Base-by-base conservation (phyloP, 2,113 vertebrate genomes). In the Aix galericulata region DNA sequence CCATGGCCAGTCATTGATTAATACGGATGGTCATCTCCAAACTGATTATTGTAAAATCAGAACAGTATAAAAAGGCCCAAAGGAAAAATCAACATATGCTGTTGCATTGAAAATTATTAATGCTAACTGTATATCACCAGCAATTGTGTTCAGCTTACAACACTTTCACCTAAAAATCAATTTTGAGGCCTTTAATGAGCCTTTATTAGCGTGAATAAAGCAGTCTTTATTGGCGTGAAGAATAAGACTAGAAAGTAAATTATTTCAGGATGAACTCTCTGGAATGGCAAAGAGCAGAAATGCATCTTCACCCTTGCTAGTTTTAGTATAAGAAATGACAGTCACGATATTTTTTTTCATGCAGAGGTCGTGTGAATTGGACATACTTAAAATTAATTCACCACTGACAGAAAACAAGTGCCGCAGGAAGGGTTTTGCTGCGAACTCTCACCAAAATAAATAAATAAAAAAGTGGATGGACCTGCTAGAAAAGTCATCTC, bases 61-160 rank as follows among this genome's bases (percentile, higher is more conserved):
- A 27, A 20, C 18, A 20, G 20, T 80, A 74, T 69, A 50, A 93
- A 94, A 95, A 95, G 64, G 23, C 90, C 85, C 60, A 88, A 60
- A 90, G 75, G 85, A 93, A 88, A 95, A 91, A 86, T 86, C 56
- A 91, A 38, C 72, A 72, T 86, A 82, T 21, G 32, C 38, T 52
- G 60, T 58, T 82, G 80, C 44, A 23, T 15, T 94, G 66, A 64
- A 92, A 89, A 72, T 64, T 88, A 82, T 80, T 59, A 74, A 71
- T 15, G 21, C 53, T 89, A 81, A 92, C 42, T 82, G 62, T 85
- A 0, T 72, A 92, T 84, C 77, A 91, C 58, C 32, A 48, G 34
- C 21, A 56, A 56, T 36, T 44, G 36, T 31, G n/a, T 75, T 92
- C 62, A 53, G 74, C 17, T 86, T 59, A 34, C 29, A 56, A 23